Percentiles rank a stretch among this genome's conserved stretches.
Conservation (phyloP, 2,888 invertebrate species). For the Empis livida region DNA sequence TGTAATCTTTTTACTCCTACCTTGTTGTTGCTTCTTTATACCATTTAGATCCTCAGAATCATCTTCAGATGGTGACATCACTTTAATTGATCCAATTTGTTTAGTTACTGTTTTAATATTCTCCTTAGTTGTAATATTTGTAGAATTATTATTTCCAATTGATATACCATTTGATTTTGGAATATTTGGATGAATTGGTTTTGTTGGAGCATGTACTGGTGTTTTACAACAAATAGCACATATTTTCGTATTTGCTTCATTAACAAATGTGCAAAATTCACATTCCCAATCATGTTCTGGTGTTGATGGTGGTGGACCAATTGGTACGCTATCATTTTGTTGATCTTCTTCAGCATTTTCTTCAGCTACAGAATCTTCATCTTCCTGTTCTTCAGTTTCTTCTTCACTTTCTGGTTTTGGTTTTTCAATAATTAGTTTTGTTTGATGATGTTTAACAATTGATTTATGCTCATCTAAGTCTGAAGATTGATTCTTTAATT, state of each 20-base stretch:
- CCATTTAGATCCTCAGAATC: slow-evolving; percentile 21
- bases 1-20: slow-evolving; percentile 57
- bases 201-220: slow-evolving; percentile 34
- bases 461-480: slow-evolving; percentile 12
- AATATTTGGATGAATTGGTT: slow-evolving; percentile 5
- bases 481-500: slow-evolving; percentile 11
- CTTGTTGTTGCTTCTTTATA: slow-evolving; percentile 36
- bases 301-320: slow-evolving; percentile 39
- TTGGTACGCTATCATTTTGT: slow-evolving; percentile 14
- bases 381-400: slow-evolving; percentile 1
- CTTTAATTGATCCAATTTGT: slow-evolving; percentile 10
- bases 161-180: not conserved
- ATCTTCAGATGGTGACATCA: slow-evolving; percentile 18
- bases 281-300: slow-evolving; percentile 65
- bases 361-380: slow-evolving; percentile 3
- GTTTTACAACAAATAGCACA: slow-evolving; percentile 83
- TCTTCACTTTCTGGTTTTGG: not conserved
- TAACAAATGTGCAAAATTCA: slow-evolving; percentile 82
- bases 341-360: slow-evolving; percentile 6
- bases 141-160: not conserved
- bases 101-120: slow-evolving; percentile 1
- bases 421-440: slow-evolving; percentile 13
- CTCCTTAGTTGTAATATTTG: not conserved
- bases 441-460: slow-evolving; percentile 18
- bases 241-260: slow-evolving; percentile 63